Base-by-base conservation (phyloP, 2,113 vertebrate species). In the Ginglymostoma cirratum region DNA sequence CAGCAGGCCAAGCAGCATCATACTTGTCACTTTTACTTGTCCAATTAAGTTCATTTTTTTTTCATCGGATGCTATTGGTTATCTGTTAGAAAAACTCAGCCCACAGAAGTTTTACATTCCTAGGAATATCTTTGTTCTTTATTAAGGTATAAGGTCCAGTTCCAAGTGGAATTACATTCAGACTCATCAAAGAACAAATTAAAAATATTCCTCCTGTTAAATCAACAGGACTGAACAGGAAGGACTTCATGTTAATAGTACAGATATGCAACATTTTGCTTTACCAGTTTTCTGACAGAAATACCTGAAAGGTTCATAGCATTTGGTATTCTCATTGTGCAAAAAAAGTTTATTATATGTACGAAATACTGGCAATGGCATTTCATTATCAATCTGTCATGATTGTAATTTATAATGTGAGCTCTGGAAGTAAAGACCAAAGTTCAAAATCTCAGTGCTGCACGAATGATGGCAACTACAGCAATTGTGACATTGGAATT, bases 351-450 rank as follows among this genome's bases (percentile, higher is more conserved):
- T 87, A 87, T 87, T 87, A 30, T 61, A 15, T 34, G 86, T 17
- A 14, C 27, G 0, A 87, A 87, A 24, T 23, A 86, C 42, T 52
- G 85, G 85, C 14, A 34, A 61, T 55, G 14, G 14, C 27, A 90
- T 90, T 90, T 90, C 87, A 90, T 90, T 34, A 61, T 17, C 87
- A 61, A n/a, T 61, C 87, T 90, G 27, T 90, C 61, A 61, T n/a
- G 15, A 61, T n/a, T 61, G 65, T 90, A 90, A 90, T 90, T 90
- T 90, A n/a, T 52, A 90, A 34, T 61, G 27, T 17, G 27, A 90
- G 52, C 14, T 61, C 17, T 90, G 61, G 87, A 90, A 90, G 30
- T 27, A 30, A 30, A 15, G 86, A 89, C 45, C 27, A 89, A 89
- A n/a, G 87, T 61, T 65, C 87, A 92, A 92, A 65, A 38, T 67